A percentile compares a stretch with the other conserved stretches of the same genome.
Conservation (phyloP, 2,797 vertebrate species). For the Rhadinocentrus ornatus region DNA sequence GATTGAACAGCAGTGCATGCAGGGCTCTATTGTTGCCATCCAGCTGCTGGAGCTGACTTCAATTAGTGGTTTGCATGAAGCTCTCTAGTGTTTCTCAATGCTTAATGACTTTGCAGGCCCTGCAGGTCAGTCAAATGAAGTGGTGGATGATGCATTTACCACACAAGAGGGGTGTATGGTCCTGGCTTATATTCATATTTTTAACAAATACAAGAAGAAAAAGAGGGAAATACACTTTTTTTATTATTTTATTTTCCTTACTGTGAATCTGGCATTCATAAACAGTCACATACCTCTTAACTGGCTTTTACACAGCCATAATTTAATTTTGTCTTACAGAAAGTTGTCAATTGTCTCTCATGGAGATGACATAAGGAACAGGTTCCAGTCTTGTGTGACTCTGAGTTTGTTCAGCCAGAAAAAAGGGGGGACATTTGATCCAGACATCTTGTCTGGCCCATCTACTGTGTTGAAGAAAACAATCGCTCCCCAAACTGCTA, state of each 20-base stretch:
- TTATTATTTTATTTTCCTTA: background rate
- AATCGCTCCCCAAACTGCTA: conserved; percentile 83
- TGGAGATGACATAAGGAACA: conserved; percentile 21
- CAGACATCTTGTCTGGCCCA: conserved; percentile 70
- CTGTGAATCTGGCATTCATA: background rate
- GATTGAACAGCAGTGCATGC: conserved; percentile 71
- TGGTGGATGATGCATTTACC: conserved; percentile 39
- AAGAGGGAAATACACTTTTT: background rate
- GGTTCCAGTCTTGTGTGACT: conserved; percentile 42
- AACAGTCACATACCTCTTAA: conserved; percentile 1
- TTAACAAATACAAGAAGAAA: conserved; percentile 12
- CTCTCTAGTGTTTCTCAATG: conserved; percentile 67
- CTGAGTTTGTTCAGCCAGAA: conserved; percentile 56
- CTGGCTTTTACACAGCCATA: conserved; percentile 21
- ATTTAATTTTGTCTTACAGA: conserved; percentile 16
- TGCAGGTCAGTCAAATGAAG: conserved; percentile 63
- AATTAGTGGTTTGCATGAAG: conserved; percentile 78
- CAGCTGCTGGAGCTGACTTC: conserved; percentile 77
- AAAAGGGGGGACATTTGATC: conserved; percentile 76
- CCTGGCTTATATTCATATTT: background rate
- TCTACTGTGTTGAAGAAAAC: conserved; percentile 72
- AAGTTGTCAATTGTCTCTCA: conserved; percentile 16
- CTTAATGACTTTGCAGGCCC: conserved; percentile 66
- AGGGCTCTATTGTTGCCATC: conserved; percentile 77
- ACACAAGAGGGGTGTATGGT: conserved; percentile 16